Percentiles rank a stretch among this genome's conserved stretches.
Evolutionary conservation across 2,797 vertebrate genomes (phyloP).

Genomic region (Sciaenops ocellatus): DNA sequence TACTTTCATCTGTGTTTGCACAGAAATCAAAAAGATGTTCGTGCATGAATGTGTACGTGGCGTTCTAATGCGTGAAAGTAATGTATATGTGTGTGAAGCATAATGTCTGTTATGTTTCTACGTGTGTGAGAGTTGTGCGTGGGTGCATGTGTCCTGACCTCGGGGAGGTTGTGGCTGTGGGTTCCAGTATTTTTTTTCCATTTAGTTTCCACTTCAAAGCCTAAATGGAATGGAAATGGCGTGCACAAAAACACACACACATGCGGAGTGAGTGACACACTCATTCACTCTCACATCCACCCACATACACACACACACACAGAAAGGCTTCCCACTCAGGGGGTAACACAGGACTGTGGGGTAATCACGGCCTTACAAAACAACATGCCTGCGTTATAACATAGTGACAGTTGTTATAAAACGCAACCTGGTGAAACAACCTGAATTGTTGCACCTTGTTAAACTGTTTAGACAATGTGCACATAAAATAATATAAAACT

Average conservation of each 20-base stretch:
- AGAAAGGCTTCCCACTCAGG: neutral
- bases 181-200: slow-evolving; percentile 62
- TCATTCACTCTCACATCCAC: slow-evolving; percentile 12
- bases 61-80: slow-evolving; percentile 15
- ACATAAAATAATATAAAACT: too few relatives aligned
- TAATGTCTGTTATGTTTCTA: neutral
- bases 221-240: slow-evolving; percentile 59
- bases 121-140: neutral
- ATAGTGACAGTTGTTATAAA: neutral
- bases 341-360: slow-evolving; percentile 12
- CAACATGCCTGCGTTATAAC: slow-evolving; percentile 24
- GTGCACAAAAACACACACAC: slow-evolving; percentile 21
- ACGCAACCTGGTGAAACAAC: too few relatives aligned
- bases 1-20: too few relatives aligned
- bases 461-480: too few relatives aligned
- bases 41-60: too few relatives aligned
- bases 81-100: neutral
- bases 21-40: too few relatives aligned
- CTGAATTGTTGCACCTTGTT: slow-evolving; percentile 5
- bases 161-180: slow-evolving; percentile 53
- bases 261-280: slow-evolving; percentile 16
- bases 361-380: slow-evolving; percentile 21
- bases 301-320: neutral
- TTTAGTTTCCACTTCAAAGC: slow-evolving; percentile 78
- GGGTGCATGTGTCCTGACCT: slow-evolving; percentile 51